Evolutionary conservation across 2,888 invertebrate genomes (phyloP).

Genomic region (Cheiracanthium punctorium): DNA sequence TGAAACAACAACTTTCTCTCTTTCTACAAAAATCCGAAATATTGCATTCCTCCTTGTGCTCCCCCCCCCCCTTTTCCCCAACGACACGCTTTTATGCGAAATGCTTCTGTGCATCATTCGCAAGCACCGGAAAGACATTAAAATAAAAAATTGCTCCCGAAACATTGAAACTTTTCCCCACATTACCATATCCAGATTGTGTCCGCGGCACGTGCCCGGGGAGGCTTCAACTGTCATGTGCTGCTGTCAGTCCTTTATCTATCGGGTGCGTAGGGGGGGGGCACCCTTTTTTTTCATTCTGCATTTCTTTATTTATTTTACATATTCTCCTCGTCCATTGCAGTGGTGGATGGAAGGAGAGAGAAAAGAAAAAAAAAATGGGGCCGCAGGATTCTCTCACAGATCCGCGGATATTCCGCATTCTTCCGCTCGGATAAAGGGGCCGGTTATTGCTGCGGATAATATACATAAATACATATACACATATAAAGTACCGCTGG

Average conservation of each 20-base stretch:
- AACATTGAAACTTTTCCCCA: constrained; percentile 49
- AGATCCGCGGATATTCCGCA: constrained; percentile 44
- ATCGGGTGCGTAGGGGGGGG: constrained; percentile 12
- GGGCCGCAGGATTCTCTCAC: constrained; percentile 36
- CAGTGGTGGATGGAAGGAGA: constrained; percentile 20
- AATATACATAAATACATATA: constrained; percentile 69
- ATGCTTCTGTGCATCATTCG: constrained; percentile 6
- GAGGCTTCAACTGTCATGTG: constrained; percentile 42
- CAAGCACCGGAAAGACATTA: constrained; percentile 38
- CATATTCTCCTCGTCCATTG: constrained; percentile 54
- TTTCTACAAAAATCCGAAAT: neutral
- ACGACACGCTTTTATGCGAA: constrained; percentile 6
- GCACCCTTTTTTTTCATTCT: constrained; percentile 41
- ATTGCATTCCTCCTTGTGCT: neutral
- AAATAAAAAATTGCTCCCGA: constrained; percentile 40
- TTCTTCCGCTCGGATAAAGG: constrained; percentile 45
- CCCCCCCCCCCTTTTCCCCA: neutral
- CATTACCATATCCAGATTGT: constrained; percentile 59
- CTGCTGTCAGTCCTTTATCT: constrained; percentile 54
- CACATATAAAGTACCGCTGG: constrained; percentile 61
- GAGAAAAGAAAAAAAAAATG: constrained; percentile 17
- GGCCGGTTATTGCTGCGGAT: constrained; percentile 63
- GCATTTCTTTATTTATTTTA: constrained; percentile 60
- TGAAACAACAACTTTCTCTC: constrained; percentile 5
- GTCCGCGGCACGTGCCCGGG: constrained; percentile 34